Evolutionary conservation across 2,888 invertebrate genomes (phyloP).

Genomic region (Drosophila suboccidentalis): DNA sequence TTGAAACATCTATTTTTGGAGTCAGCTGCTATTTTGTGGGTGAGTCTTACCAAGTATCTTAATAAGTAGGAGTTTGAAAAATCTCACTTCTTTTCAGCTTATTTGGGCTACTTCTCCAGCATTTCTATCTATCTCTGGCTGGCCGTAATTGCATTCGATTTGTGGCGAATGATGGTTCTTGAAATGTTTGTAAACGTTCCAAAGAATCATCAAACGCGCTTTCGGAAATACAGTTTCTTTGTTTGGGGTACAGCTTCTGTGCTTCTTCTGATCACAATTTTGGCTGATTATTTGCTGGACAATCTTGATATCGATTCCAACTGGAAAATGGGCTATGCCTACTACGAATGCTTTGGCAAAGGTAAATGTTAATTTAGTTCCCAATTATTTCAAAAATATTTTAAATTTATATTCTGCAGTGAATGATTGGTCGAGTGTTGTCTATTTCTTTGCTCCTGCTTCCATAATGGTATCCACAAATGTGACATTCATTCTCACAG

Average conservation of each 20-base stretch:
- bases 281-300: background rate
- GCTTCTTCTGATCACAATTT: background rate
- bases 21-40: background rate
- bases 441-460: background rate
- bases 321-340: background rate
- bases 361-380: background rate
- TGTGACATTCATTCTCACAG: background rate
- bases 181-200: background rate
- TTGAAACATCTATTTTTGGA: background rate
- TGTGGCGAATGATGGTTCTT: background rate
- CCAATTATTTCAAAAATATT: background rate
- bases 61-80: background rate
- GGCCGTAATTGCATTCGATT: background rate
- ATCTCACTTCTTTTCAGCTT: background rate
- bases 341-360: slow-evolving; percentile 1
- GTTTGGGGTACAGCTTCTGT: background rate
- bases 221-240: background rate
- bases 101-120: slow-evolving; percentile 1
- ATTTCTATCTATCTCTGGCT: slow-evolving; percentile 1
- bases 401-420: background rate
- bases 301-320: background rate
- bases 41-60: background rate
- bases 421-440: slow-evolving; percentile 1
- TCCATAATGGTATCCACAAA: background rate
- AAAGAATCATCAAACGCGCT: background rate